A percentile compares a stretch with the other conserved stretches of the same genome.
These are phyloP conservation scores for Enteromius mattozi DNA, from an alignment of 2,797 vertebrate species.

Conservation along the genomic window DNA sequence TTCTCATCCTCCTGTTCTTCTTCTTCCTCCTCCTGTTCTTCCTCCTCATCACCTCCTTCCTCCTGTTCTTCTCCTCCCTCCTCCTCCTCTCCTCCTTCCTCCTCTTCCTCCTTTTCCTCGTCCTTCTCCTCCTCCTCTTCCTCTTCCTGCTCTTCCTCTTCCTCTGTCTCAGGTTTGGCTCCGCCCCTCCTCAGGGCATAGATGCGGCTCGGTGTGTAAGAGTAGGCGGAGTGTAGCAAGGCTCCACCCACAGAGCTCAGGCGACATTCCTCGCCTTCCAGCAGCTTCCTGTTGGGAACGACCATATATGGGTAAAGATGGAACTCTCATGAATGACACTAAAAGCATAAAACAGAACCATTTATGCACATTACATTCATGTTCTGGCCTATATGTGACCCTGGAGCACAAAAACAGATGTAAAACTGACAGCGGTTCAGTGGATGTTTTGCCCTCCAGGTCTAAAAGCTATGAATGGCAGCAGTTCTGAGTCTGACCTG, in stretches of 20 bases:
- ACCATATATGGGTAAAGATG: not conserved
- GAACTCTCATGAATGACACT: not conserved
- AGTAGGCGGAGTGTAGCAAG: constrained; percentile 78
- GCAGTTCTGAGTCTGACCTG: constrained; percentile 69
- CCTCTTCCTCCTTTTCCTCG: constrained; percentile 56
- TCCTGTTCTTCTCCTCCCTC: constrained; percentile 58
- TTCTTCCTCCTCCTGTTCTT: constrained; percentile 53
- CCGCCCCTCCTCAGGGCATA: constrained; percentile 72
- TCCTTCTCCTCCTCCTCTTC: constrained; percentile 53
- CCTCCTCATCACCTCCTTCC: constrained; percentile 57
- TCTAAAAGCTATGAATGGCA: no score
- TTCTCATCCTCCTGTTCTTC: constrained; percentile 49
- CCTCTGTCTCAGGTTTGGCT: constrained; percentile 77
- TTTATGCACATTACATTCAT: no score
- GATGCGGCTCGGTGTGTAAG: constrained; percentile 73
- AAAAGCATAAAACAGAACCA: no score
- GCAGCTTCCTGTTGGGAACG: constrained; percentile 78
- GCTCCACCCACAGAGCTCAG: constrained; percentile 76
- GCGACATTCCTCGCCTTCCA: constrained; percentile 86
- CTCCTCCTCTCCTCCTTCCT: constrained; percentile 47
- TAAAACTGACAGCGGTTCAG: no score
- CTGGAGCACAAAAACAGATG: no score
- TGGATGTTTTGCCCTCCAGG: no score
- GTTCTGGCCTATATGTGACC: no score
- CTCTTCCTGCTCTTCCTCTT: constrained; percentile 67